A percentile compares a stretch with the other conserved stretches of the same genome.
These are phyloP conservation scores for Nowickia ferox DNA, from an alignment of 2,888 invertebrate genomes.

Conservation along the genomic window DNA sequence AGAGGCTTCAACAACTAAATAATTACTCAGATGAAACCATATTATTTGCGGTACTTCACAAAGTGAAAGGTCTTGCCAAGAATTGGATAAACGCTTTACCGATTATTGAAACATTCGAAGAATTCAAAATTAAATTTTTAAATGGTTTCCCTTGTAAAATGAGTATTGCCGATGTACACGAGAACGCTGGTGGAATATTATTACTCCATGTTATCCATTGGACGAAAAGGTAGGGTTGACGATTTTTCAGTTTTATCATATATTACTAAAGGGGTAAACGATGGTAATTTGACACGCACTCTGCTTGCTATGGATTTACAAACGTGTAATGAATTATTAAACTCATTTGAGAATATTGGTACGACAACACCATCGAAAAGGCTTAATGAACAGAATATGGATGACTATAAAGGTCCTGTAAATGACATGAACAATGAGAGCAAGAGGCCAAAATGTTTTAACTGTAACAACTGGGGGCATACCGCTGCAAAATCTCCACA, in stretches of 20 bases:
- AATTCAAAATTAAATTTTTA: background rate
- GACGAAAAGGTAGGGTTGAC: slow-evolving; percentile 6
- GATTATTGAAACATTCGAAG: slow-evolving; percentile 2
- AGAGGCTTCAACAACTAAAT: slow-evolving; percentile 17
- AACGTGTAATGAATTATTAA: slow-evolving; percentile 56
- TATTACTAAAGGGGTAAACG: too few species aligned
- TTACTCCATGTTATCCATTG: slow-evolving; percentile 33
- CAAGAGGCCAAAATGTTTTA: slow-evolving; percentile 57
- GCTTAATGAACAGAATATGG: background rate
- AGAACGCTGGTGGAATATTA: slow-evolving; percentile 21
- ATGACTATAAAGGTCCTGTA: background rate
- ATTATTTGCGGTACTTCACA: slow-evolving; percentile 29
- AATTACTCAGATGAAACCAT: slow-evolving; percentile 16
- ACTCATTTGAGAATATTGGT: slow-evolving; percentile 38
- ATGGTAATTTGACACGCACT: too few species aligned
- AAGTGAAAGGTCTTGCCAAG: slow-evolving; percentile 3
- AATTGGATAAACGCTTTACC: slow-evolving; percentile 19
- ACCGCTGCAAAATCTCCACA: slow-evolving; percentile 62
- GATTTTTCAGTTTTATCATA: slow-evolving; percentile 34
- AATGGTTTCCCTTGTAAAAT: slow-evolving; percentile 23
- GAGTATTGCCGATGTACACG: slow-evolving; percentile 25
- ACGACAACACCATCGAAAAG: background rate
- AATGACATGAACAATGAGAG: background rate
- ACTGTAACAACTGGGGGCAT: slow-evolving; percentile 65
- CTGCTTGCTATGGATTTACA: too few species aligned